phyloP scores from a whole-genome alignment of 2,797 vertebrate species.

The Coccyzus lansbergi region DNA sequence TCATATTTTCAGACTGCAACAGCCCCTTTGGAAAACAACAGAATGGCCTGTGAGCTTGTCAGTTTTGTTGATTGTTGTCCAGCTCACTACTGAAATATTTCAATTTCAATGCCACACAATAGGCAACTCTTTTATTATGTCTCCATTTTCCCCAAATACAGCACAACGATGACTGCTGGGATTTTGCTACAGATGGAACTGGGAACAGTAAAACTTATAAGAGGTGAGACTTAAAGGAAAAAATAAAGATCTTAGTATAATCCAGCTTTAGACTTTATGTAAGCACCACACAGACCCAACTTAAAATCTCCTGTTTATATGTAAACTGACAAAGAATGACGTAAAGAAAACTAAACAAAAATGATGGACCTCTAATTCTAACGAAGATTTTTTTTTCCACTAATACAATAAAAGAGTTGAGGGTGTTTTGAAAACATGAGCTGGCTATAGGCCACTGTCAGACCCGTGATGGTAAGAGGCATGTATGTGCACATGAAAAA shows the following conservation, averaged over 20 bases:
- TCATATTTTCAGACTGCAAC: neutral
- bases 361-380: neutral
- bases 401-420: neutral
- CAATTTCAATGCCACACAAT: neutral
- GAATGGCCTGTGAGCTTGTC: neutral
- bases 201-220: neutral
- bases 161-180: neutral
- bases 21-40: neutral
- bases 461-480: neutral
- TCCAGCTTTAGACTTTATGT: slow-evolving; percentile 24
- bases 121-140: neutral
- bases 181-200: neutral
- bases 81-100: neutral
- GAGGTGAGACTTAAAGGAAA: neutral
- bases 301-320: neutral
- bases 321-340: neutral
- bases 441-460: neutral
- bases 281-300: neutral
- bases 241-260: slow-evolving; percentile 18
- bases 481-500: neutral
- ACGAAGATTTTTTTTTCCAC: neutral
- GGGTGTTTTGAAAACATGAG: neutral
- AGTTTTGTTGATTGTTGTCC: neutral
- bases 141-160: neutral
- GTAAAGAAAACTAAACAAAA: neutral